These are phyloP conservation scores for Harmothoe impar DNA, from an alignment of 2,888 invertebrate species.

Conservation along the genomic window DNA sequence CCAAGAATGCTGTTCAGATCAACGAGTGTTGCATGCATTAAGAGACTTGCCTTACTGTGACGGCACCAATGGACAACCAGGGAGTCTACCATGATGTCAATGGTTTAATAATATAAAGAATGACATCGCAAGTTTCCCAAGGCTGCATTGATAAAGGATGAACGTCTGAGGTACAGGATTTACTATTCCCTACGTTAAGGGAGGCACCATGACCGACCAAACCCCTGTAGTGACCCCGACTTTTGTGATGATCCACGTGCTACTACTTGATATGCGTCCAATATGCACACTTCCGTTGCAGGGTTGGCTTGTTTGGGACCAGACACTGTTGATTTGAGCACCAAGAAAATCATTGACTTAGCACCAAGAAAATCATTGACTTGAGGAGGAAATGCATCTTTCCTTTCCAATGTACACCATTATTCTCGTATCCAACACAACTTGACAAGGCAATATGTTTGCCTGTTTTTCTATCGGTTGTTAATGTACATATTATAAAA, in stretches of 20 bases:
- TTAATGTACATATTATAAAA: not conserved
- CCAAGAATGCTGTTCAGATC: not conserved
- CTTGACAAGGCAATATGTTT: not conserved
- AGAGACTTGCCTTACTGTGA: not conserved
- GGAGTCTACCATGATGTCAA: not conserved
- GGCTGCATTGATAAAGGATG: not conserved
- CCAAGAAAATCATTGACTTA: not conserved
- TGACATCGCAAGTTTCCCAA: not conserved
- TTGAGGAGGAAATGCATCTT: not conserved
- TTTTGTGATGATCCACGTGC: not conserved
- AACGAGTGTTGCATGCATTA: not conserved
- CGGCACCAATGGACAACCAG: not conserved
- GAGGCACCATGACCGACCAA: not conserved
- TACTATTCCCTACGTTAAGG: not conserved
- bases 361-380: not conserved
- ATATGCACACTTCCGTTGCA: not conserved
- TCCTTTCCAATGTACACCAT: not conserved
- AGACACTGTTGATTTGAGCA: not conserved
- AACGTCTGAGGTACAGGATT: not conserved
- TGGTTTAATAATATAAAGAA: not conserved
- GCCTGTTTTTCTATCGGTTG: not conserved
- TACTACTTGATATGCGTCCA: not conserved
- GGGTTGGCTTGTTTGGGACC: constrained; percentile 4
- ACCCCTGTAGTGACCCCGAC: too few species aligned
- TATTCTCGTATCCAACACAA: not conserved